Conservation (phyloP, 35 echinoderm and acorn worm genomes). For the Patiria miniata region DNA sequence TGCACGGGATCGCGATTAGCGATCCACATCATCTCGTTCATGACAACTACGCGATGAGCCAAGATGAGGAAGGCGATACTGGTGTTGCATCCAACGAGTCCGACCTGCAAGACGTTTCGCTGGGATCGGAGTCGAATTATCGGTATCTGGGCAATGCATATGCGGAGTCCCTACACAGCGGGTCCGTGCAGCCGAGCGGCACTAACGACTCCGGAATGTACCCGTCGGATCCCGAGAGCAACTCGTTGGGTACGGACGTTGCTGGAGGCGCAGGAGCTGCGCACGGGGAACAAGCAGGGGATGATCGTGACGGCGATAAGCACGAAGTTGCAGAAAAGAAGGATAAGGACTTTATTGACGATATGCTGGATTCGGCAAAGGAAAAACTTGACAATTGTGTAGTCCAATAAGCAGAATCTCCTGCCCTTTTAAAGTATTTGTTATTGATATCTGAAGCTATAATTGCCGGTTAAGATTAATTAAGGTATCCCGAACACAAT, state of each 20-base stretch:
- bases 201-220: constrained; percentile 11
- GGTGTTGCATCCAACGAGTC: background rate
- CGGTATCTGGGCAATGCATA: background rate
- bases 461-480: too few relatives aligned
- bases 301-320: background rate
- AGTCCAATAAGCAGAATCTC: background rate
- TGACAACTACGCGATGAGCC: background rate
- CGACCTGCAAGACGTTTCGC: background rate
- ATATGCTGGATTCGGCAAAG: constrained; percentile 18
- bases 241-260: background rate
- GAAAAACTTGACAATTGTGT: constrained; percentile 22
- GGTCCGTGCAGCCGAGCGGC: background rate
- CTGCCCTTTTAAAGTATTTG: too few relatives aligned
- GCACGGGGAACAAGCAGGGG: background rate
- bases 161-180: background rate
- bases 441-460: too few relatives aligned
- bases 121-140: background rate
- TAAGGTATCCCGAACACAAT: too few relatives aligned
- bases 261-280: background rate
- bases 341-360: background rate
- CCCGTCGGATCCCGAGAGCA: background rate
- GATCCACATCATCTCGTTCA: background rate
- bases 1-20: background rate
- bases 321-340: background rate
- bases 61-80: background rate